Percentiles rank a stretch among this genome's conserved stretches.
Conservation (phyloP, 2,888 invertebrate species). For the Netelia melanura region DNA sequence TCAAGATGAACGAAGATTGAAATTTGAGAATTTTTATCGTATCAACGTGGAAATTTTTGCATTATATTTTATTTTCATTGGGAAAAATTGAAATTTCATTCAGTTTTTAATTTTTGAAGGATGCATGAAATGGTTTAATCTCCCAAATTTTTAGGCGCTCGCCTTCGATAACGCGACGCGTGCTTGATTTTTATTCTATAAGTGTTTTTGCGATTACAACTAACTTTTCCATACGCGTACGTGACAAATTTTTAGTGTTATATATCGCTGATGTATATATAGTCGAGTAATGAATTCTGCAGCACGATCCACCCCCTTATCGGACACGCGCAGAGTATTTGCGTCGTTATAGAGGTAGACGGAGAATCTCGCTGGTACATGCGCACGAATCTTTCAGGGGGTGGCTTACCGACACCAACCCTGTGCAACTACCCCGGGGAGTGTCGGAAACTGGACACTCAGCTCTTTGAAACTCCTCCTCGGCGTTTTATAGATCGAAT, state of each 20-base stretch:
- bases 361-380: slow-evolving; percentile 63
- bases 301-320: slow-evolving; percentile 78
- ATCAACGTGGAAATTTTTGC: too few relatives aligned
- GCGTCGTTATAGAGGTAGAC: slow-evolving; percentile 40
- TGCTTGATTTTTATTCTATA: slow-evolving; percentile 27
- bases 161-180: slow-evolving; percentile 44
- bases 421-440: slow-evolving; percentile 28
- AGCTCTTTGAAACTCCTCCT: neutral
- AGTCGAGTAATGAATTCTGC: slow-evolving; percentile 79
- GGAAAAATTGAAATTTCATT: too few relatives aligned
- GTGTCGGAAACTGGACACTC: slow-evolving; percentile 3
- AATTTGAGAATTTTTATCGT: too few relatives aligned
- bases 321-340: slow-evolving; percentile 76
- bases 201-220: neutral
- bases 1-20: neutral
- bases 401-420: slow-evolving; percentile 70
- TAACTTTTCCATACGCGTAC: slow-evolving; percentile 64
- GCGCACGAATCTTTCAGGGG: slow-evolving; percentile 73
- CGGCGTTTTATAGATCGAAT: too few relatives aligned
- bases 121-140: neutral
- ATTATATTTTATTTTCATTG: too few relatives aligned
- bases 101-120: neutral
- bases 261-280: slow-evolving; percentile 44
- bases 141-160: slow-evolving; percentile 27
- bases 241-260: slow-evolving; percentile 75